Evolutionary conservation across 1,140 invertebrate species (phyloP).

Genomic region (Nephila pilipes): DNA sequence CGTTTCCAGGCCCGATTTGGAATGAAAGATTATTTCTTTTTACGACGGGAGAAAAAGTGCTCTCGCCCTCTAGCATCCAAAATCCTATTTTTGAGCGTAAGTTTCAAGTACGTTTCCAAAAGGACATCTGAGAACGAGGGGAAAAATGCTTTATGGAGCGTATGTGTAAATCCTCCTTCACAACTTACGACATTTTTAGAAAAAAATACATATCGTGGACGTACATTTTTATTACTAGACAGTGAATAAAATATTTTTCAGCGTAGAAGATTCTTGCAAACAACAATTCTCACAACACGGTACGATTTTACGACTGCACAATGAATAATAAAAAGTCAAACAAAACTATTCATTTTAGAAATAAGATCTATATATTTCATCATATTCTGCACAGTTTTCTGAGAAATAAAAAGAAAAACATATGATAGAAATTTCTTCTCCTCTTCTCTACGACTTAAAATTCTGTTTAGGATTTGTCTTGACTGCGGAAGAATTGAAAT

Average conservation of each 20-base stretch:
- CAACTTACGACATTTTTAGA: constrained; percentile 1
- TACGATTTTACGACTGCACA: constrained; percentile 39
- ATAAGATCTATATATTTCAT: constrained; percentile 39
- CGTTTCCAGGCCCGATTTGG: neutral
- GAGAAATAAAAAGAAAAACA: neutral
- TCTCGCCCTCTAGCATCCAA: neutral
- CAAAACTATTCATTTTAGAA: constrained; percentile 19
- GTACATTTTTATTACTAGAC: neutral
- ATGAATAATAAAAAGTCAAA: constrained; percentile 47
- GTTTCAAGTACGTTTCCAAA: neutral
- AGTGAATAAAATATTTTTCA: constrained; percentile 38
- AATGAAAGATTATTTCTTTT: constrained; percentile 34
- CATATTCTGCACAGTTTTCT: neutral
- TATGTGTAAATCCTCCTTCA: neutral
- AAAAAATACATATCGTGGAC: constrained; percentile 4
- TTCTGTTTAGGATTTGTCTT: neutral
- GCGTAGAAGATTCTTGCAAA: neutral
- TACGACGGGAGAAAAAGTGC: neutral
- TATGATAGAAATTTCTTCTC: neutral
- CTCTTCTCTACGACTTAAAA: neutral
- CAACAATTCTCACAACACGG: neutral
- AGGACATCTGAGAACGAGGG: neutral
- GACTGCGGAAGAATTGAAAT: neutral
- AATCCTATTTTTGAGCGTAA: neutral
- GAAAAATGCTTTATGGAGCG: constrained; percentile 23